These are phyloP conservation scores for Tolypeutes matacus DNA, from an alignment of 2,797 vertebrate genomes.

Conservation along the genomic window DNA sequence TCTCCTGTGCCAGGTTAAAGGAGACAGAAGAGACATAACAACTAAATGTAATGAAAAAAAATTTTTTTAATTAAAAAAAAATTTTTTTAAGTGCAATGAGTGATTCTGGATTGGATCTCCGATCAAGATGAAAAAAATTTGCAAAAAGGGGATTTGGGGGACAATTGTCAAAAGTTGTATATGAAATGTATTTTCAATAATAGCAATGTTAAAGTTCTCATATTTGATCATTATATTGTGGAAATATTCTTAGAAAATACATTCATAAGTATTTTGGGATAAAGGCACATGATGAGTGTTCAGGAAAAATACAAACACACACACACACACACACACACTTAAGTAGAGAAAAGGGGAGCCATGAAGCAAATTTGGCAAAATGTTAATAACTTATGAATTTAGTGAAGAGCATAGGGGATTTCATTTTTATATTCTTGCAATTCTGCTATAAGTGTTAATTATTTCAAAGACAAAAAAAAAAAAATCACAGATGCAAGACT, in stretches of 20 bases:
- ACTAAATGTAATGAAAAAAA: background rate
- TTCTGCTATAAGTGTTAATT: background rate
- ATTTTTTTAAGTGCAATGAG: background rate
- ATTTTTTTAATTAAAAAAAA: too few species aligned
- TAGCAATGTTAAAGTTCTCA: background rate
- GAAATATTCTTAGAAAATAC: background rate
- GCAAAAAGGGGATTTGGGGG: background rate
- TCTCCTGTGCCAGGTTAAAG: background rate
- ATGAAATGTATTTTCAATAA: background rate
- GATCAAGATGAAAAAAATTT: background rate
- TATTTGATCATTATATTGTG: background rate
- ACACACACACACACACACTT: too few species aligned
- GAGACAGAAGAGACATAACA: background rate
- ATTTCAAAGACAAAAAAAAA: conserved; percentile 35
- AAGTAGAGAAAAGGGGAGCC: too few species aligned
- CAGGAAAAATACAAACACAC: too few species aligned
- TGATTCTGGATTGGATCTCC: background rate
- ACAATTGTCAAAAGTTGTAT: background rate
- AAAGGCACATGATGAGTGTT: background rate
- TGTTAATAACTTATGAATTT: too few species aligned
- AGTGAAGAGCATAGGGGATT: background rate
- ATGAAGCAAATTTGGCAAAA: too few species aligned
- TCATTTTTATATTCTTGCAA: conserved; percentile 38
- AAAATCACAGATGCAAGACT: background rate
- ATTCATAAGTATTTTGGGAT: background rate